A percentile compares a stretch with the other conserved stretches of the same genome.
Evolutionary conservation across 2,888 invertebrate genomes (phyloP).

Genomic region (Trisateles emortualis): DNA sequence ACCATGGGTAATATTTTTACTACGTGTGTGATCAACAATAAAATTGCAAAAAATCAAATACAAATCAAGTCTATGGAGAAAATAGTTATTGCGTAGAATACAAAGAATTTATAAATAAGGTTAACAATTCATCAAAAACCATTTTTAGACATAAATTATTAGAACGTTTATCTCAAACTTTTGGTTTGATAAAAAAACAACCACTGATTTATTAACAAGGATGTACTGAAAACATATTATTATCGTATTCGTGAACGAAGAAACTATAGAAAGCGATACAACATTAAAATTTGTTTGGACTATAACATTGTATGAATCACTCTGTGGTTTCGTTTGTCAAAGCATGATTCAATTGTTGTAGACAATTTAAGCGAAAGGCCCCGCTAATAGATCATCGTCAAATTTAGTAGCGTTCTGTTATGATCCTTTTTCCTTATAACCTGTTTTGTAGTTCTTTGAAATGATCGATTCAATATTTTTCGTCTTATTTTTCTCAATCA

Average conservation of each 20-base stretch:
- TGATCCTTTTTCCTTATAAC: constrained; percentile 8
- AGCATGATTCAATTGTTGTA: constrained; percentile 59
- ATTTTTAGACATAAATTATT: background rate
- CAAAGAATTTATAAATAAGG: too few species aligned
- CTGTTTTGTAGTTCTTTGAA: background rate
- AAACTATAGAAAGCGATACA: constrained; percentile 54
- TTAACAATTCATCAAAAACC: background rate
- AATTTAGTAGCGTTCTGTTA: constrained; percentile 41
- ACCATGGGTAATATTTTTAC: too few species aligned
- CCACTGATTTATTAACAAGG: too few species aligned
- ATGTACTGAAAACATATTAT: background rate
- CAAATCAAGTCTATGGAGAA: too few species aligned
- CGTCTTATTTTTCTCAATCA: background rate
- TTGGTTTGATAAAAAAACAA: too few species aligned
- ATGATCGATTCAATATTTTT: background rate
- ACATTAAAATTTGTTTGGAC: constrained; percentile 15
- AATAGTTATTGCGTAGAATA: too few species aligned
- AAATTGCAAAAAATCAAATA: too few species aligned
- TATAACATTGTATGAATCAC: constrained; percentile 56
- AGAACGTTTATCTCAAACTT: too few species aligned
- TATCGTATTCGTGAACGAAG: constrained; percentile 43
- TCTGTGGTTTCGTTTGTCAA: constrained; percentile 49
- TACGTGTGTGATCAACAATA: too few species aligned
- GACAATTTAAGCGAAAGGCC: constrained; percentile 56
- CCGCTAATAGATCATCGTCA: constrained; percentile 45